Percentiles rank a stretch among this genome's conserved stretches.
Conservation (phyloP, 2,113 vertebrate species). For the Calcarius ornatus region DNA sequence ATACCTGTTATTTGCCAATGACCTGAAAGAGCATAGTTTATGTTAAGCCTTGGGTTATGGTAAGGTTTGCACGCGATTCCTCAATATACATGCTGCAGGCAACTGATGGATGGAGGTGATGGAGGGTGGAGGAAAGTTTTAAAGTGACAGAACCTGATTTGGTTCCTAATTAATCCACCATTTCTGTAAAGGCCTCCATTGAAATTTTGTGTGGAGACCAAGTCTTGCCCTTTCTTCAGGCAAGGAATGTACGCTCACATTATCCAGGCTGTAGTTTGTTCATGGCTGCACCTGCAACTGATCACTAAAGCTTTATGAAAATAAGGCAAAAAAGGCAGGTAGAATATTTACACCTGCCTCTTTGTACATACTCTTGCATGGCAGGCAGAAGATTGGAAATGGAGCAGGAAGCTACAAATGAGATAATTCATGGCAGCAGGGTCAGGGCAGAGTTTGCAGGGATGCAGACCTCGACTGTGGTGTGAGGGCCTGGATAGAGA, state of each 20-base stretch:
- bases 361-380: background rate
- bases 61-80: slow-evolving; percentile 81
- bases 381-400: background rate
- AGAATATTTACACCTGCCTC: background rate
- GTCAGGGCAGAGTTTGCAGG: background rate
- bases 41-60: slow-evolving; percentile 80
- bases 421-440: background rate
- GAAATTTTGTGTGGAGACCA: slow-evolving; percentile 33
- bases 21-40: slow-evolving; percentile 77
- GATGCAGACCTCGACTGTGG: background rate
- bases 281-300: background rate
- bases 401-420: background rate
- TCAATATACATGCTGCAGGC: slow-evolving; percentile 68
- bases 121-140: slow-evolving; percentile 64
- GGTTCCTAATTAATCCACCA: slow-evolving; percentile 54
- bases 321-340: background rate
- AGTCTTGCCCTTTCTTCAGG: slow-evolving; percentile 49
- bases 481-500: background rate
- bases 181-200: slow-evolving; percentile 27
- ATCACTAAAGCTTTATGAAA: background rate
- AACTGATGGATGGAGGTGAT: slow-evolving; percentile 63
- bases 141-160: slow-evolving; percentile 71
- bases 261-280: background rate
- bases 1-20: slow-evolving; percentile 86
- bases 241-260: slow-evolving; percentile 21